These are phyloP conservation scores for Oeneis ivallda DNA, from an alignment of 2,888 invertebrate species.

Conservation along the genomic window DNA sequence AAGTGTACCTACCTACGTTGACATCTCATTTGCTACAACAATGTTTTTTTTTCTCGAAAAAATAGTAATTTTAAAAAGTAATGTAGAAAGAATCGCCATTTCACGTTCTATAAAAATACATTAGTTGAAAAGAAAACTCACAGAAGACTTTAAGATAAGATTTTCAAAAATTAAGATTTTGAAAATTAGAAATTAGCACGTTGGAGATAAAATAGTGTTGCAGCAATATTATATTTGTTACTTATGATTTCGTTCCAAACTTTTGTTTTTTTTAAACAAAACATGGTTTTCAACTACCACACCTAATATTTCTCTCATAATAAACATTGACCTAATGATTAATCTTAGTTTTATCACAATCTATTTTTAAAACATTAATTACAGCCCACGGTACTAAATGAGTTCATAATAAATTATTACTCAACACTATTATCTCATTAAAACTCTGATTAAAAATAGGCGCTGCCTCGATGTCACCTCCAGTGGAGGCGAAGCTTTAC, in stretches of 20 bases:
- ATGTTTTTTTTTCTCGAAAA: too few species aligned
- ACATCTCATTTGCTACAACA: too few species aligned
- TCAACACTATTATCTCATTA: conserved; percentile 25
- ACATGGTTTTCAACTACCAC: neutral
- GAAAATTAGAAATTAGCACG: neutral
- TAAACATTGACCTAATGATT: conserved; percentile 1
- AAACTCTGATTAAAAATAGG: conserved; percentile 20
- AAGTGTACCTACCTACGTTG: too few species aligned
- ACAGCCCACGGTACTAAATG: conserved; percentile 4
- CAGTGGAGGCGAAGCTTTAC: conserved; percentile 30
- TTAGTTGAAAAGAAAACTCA: too few species aligned
- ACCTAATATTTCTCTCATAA: neutral
- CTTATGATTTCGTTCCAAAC: neutral
- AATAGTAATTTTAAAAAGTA: too few species aligned
- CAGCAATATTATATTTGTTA: neutral
- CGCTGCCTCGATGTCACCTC: conserved; percentile 3
- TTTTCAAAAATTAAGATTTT: neutral
- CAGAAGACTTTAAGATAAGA: neutral
- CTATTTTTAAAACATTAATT: conserved; percentile 8
- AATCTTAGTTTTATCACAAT: neutral
- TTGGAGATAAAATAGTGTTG: too few species aligned
- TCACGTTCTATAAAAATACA: too few species aligned
- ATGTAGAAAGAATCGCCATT: too few species aligned
- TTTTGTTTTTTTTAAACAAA: neutral
- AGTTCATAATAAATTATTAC: conserved; percentile 14